Base-by-base conservation (phyloP, 2,888 invertebrate species). In the Pinctada fucata region DNA sequence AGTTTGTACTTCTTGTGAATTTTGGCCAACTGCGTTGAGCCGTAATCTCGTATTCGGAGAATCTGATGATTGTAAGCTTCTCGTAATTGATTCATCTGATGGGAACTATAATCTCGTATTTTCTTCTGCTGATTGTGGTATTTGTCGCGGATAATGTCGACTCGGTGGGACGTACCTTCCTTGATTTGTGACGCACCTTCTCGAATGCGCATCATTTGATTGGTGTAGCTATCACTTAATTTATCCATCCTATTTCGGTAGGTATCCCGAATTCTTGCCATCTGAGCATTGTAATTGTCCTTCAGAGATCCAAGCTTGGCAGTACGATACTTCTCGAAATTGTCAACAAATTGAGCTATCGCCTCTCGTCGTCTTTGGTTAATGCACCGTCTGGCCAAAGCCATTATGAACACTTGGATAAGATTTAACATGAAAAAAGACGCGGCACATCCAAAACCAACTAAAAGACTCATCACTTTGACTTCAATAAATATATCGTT, bases 21-120 rank as follows among this genome's bases (percentile, higher is more conserved):
- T 74, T 97, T 95, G 69, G 97, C 93, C 79, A 98, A 95, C 93
- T 98, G 97, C 91, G 97, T 97, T 45, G 97, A 96, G 93, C 97
- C 97, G 93, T 98, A 98, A 93, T 98, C 98, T 72, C 97, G 94
- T 84, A 98, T 97, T 93, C 97, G 96, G 93, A 97, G 96, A 78
- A 98, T 95, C 93, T 98, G 98, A 94, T 97, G 97, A 91, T 97
- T 96, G 93, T 98, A 98, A 93, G 97, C 97, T 92, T 98, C 98
- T 82, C 97, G 95, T 85, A 98, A 97, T 96, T 97, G 97, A 93
- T 97, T 97, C 88, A 98, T 94, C 93, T 98, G 97, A 94, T 78
- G 96, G 2, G 97, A 96, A 79, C 98, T 97, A 92, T 97, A 97
- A 90, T 98, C 97, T 83, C 97, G 94, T 88, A 98, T 96, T 91